Base-by-base conservation (phyloP, 2,888 invertebrate genomes). In the Aricia artaxerxes region DNA sequence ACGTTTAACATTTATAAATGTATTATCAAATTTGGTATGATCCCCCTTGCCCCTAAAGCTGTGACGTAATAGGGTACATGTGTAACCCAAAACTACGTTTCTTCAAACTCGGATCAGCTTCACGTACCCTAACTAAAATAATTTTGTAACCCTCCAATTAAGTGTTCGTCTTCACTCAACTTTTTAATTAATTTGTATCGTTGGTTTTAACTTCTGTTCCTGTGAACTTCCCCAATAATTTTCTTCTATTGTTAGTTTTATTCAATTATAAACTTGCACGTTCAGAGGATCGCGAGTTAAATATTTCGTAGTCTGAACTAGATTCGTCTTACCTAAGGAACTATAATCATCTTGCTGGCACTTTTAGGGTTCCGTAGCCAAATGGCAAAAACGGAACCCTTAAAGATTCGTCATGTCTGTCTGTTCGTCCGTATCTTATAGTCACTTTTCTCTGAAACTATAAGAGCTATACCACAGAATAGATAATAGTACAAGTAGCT, bases 141-240 rank as follows among this genome's bases (percentile, higher is more conserved):
- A 53, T 76, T 76, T 57, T 16, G 53, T 76, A 57, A 35, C 57
- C 31, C 13, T 35, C 57, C 69, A 69, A 76, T 31, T 76, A 57
- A 57, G 35, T 53, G 16, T 35, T 53, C 76, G 49, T 57, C 13
- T 31, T 76, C 57, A 31, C 6, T 76, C 16, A 76, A 76, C 57
- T 76, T 75, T 49, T 53, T 57, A 76, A 76, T 57, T 76, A 76
- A 76, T 76, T 76, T 76, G 57, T 76, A 53, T 31, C 35, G 57
- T 44, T 44, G 24, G 49, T 75, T 53, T 76, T 57, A 76, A 53
- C 53, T 53, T 24, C 53, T 76, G 53, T 57, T 76, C 24, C 53
- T 49, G 9, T 35, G 49, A 49, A 69, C 69, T 31, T 57, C 53
- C 1, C 35, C 31, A 53, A 16, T 16, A 57, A 69, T 69, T 76